Base-by-base conservation (phyloP, 2,797 vertebrate genomes). In the Falco columbarius region DNA sequence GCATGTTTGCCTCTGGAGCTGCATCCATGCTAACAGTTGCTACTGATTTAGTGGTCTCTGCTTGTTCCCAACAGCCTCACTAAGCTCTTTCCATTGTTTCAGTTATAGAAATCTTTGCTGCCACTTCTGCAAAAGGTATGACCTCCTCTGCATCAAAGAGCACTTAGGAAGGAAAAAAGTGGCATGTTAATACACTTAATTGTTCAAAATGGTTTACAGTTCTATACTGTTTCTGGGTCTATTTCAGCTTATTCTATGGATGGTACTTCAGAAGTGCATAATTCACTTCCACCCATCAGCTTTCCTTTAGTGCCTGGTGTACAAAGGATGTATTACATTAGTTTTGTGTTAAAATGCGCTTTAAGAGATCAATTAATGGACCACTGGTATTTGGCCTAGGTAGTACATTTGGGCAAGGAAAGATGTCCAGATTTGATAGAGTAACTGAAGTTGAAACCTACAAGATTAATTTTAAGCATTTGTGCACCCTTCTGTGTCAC, bases 41-140 rank as follows among this genome's bases (percentile, higher is more conserved):
- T 18, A 96, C 93, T 3, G 97, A 97, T 87, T 97, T 97, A 83
- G 98, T 98, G 95, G 96, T 83, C 92, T 98, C 98, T 42, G 98
- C 71, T 2, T 97, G 1, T 98, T 98, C 95, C 97, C 97, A 85
- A 98, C 89, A 8, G 97, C 96, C 5, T 97, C 97, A 46, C 97
- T 49, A 36, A 90, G 97, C 95, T 44, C 67, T 23, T 4, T 88
- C 92, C 55, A 97, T 81, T 2, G 96, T 98, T 38, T 98, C 98
- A 0, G 98, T 96, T 86, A 98, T 74, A 3, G 96, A 98, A 93
- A 97, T 71, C n/a, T 96, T 96, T 81, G 85, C 95, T 11, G 93
- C 67, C 49, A 97, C 91, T 74, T 98, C 94, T 9, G 98, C 98
- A 79, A 62, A 98, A 14, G 96, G 80, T 73, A 96, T 68, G 14